Evolutionary conservation across 2,113 vertebrate genomes (phyloP), one percentile per base, ranked within the genome.

Genomic region (Machaerirhynchus nigripectus): DNA sequence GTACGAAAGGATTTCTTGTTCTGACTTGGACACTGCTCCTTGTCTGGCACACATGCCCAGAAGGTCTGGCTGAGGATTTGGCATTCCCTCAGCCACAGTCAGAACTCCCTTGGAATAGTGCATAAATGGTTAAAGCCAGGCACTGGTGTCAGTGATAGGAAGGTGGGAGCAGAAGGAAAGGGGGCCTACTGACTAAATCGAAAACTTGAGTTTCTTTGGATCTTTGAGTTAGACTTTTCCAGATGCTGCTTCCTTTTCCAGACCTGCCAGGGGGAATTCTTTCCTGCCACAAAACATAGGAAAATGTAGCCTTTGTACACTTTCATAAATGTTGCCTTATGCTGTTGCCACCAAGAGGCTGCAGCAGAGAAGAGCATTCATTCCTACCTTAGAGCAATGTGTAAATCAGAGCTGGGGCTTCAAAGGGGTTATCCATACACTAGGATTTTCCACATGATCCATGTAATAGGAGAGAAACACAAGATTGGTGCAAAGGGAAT

Each of bases 321-420:
- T 46, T 53, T 37, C 37, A 65, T 46, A n/a, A 16, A 19, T n/a
- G 47, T 12, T 86, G n/a, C 71, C 80, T 83, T 56, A 23, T 30
- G 6, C 87, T 94, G 46, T 87, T 91, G 89, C 87, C 84, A 80
- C 87, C 93, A 87, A 69, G 84, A 84, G 80, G 80, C 63, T 74
- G 64, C 50, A 65, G 42, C 17, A 57, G 64, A 61, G 55, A 89
- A 86, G 9, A 84, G 14, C 64, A 35, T 37, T 39, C 20, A 2
- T 6, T 35, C 56, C 16, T 30, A 28, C 15, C 46, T 65, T 40
- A 27, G 9, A 71, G 31, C 35, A 35, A 33, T 0, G 8, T 15
- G 26, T 31, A 18, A 28, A 15, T 68, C 59, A 65, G 47, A 56
- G 14, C 69, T 37, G 26, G 37, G 55, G 9, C 31, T 86, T 65